Base-by-base conservation (phyloP, 2,113 vertebrate genomes). In the Motacilla alba region DNA sequence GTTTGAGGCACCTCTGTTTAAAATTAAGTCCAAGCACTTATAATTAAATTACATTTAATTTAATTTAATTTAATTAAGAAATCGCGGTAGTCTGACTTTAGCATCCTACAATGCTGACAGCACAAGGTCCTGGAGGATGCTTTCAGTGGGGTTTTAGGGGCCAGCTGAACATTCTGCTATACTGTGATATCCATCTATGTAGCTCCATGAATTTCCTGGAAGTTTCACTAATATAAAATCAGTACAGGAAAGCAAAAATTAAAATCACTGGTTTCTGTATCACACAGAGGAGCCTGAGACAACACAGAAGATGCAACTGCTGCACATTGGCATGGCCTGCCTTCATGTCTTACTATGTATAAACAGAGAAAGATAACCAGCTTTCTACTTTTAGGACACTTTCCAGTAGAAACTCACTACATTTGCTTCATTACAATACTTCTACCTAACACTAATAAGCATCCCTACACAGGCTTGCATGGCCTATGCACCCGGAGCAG, bases 401-500 rank as follows among this genome's bases (percentile, higher is more conserved):
- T 81, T 56, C 15, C 41, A 60, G 41, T 37, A 44, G 8, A 46
- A 79, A n/a, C 17, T 76, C 35, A 43, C 58, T n/a, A 18, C 11
- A 46, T 44, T 77, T 18, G 20, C 39, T 86, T 53, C 31, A 52
- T 41, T 78, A 6, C 10, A 83, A 13, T 19, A 35, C 9, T 82
- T 79, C n/a, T 37, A 73, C n/a, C 24, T 64, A 47, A 75, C 30
- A 13, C 16, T 28, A 17, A 33, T 30, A 33, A 67, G 6, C 26
- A n/a, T 62, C 28, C 0, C 0, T 55, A 52, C 31, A 11, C 21
- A 60, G 53, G 21, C 9, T 60, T 70, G 64, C 0, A 0, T 15
- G 30, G 16, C 18, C 44, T 47, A 2, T 30, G 33, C 27, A 67
- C 23, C 55, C 60, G 60, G 9, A 84, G 33, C 47, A 64, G 39